These are phyloP conservation scores for Stigmatopora argus DNA, from an alignment of 2,113 vertebrate species.

Conservation along the genomic window DNA sequence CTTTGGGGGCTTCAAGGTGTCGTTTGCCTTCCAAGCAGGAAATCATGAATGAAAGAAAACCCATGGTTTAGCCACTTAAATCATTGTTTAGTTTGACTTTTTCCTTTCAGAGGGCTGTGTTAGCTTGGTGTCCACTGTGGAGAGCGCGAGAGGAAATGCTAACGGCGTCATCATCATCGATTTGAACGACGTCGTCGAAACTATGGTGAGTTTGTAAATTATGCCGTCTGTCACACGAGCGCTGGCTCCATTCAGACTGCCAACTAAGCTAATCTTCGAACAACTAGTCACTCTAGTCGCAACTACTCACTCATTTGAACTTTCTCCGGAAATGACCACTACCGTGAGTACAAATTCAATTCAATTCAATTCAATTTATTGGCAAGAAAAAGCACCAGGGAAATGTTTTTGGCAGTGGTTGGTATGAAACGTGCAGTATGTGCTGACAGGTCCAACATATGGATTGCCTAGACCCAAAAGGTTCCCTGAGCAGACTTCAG, in stretches of 20 bases:
- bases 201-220: constrained; percentile 40
- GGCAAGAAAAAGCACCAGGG: too few relatives aligned
- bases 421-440: neutral
- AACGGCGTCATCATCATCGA: constrained; percentile 76
- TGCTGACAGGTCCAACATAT: constrained; percentile 39
- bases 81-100: neutral
- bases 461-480: constrained; percentile 57
- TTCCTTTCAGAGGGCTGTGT: constrained; percentile 73
- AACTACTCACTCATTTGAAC: too few relatives aligned
- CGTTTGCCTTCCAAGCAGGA: too few relatives aligned
- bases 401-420: too few relatives aligned
- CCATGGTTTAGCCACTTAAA: too few relatives aligned
- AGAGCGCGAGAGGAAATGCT: constrained; percentile 58
- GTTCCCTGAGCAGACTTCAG: constrained; percentile 68
- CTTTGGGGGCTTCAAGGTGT: constrained; percentile 91
- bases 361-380: too few relatives aligned
- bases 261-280: too few relatives aligned
- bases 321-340: too few relatives aligned
- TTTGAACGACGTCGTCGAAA: constrained; percentile 27
- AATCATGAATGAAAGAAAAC: neutral
- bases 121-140: constrained; percentile 53
- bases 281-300: too few relatives aligned
- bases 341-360: too few relatives aligned
- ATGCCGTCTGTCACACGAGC: too few relatives aligned
- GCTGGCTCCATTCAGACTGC: too few relatives aligned